phyloP scores from a whole-genome alignment of 2,113 vertebrate genomes.

The Corythaixoides concolor region DNA sequence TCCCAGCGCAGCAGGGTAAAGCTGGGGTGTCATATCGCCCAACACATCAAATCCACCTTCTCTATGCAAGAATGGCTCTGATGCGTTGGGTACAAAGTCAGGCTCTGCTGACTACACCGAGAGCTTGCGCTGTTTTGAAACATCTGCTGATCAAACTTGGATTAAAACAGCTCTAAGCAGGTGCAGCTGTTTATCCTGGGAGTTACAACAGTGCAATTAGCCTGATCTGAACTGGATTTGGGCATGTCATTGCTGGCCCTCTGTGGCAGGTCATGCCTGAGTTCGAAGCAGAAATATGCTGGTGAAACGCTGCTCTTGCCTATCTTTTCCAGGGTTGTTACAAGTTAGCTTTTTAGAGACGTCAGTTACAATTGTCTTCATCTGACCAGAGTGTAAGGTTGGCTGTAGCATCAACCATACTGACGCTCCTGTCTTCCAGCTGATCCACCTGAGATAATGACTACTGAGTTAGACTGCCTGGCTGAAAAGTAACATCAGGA shows the following conservation, averaged over 20 bases:
- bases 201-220: not conserved
- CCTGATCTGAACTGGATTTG: not conserved
- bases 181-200: not conserved
- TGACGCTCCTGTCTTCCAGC: not conserved
- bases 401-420: accelerated
- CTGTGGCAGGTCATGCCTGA: not conserved
- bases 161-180: not conserved
- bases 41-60: accelerated
- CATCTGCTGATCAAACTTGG: not conserved
- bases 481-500: not conserved
- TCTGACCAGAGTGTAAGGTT: not conserved
- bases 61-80: accelerated
- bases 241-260: accelerated
- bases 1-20: not conserved
- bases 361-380: not conserved
- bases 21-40: not conserved
- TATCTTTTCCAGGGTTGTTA: not conserved
- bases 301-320: not conserved
- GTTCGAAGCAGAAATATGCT: not conserved
- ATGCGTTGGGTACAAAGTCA: not conserved
- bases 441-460: not conserved
- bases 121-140: not conserved
- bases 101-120: accelerated
- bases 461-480: not conserved
- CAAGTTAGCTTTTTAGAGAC: not conserved